Base-by-base conservation (phyloP, 2,797 vertebrate genomes). In the Sus cebifrons region DNA sequence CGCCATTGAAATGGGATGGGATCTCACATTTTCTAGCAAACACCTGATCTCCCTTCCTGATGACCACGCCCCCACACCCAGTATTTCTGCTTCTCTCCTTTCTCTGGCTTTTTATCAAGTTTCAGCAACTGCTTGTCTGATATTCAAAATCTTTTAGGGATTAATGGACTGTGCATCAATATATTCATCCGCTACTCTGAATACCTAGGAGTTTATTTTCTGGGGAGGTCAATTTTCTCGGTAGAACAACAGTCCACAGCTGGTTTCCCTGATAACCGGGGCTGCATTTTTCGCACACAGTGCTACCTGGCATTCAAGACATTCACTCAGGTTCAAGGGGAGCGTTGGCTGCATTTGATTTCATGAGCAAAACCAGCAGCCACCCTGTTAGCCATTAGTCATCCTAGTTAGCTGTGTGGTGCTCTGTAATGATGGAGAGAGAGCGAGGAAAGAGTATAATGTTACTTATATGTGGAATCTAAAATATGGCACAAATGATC, bases 271-370 rank as follows among this genome's bases (percentile, higher is more conserved):
- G 78, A 83, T 82, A 90, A 95, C 75, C 23, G 74, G 89, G 94
- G 85, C 58, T 15, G 64, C 74, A 2, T 71, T 86, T 85, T 95
- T 90, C 95, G 94, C 85, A 87, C 96, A 93, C 20, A 14, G 25
- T 0, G 0, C 83, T 94, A 62, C 44, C 25, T 94, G 68, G 92
- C 25, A 89, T 96, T 91, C 78, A 94, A 62, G 94, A n/a, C 95
- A 84, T 86, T 95, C 86, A 88, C 91, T 97, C 54, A 52, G 58
- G 58, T 97, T 97, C 96, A 96, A 64, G 68, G 91, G 92, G 95
- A 89, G 85, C 18, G 10, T 74, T 90, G 88, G 56, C 92, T 92
- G 94, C 94, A n/a, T 86, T 87, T 60, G 40, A 84, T 81, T 96
- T 98, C 95, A 77, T 88, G 96, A 94, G 96, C 97, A 73, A 87